Conservation (phyloP, 2,888 invertebrate genomes). For the Linhomoeus sp. region DNA sequence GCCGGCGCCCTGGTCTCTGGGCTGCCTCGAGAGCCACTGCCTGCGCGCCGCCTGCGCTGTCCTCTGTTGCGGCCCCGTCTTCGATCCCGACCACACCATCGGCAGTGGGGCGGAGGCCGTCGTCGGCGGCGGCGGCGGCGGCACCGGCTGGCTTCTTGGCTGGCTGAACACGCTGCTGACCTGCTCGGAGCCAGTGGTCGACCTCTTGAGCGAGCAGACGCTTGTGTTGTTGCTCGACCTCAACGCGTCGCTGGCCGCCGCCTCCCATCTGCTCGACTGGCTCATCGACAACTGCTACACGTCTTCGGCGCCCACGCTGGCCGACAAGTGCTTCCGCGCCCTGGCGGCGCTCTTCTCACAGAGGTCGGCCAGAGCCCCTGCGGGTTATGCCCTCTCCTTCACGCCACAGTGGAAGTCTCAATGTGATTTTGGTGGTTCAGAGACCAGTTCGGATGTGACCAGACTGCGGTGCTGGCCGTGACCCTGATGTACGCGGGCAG, state of each 20-base stretch:
- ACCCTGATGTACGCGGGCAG: conserved; percentile 89
- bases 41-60: conserved; percentile 78
- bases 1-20: conserved; percentile 6
- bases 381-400: too few species aligned
- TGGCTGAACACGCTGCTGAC: conserved; percentile 80
- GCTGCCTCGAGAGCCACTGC: conserved; percentile 36
- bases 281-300: conserved; percentile 92
- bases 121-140: conserved; percentile 42
- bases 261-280: conserved; percentile 80
- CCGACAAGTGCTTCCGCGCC: conserved; percentile 87
- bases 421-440: conserved; percentile 35
- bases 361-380: conserved; percentile 41
- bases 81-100: conserved; percentile 39
- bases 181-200: conserved; percentile 53
- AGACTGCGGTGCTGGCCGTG: conserved; percentile 66
- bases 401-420: too few species aligned
- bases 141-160: conserved; percentile 70
- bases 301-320: conserved; percentile 55
- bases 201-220: conserved; percentile 72
- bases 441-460: conserved; percentile 72
- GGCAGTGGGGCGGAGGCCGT: conserved; percentile 34
- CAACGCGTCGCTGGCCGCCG: conserved; percentile 51
- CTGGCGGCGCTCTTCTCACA: conserved; percentile 88
- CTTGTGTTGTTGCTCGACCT: conserved; percentile 77
- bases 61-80: conserved; percentile 83